Evolutionary conservation across 1,140 invertebrate species (phyloP), one percentile per base, ranked within the genome.

Genomic region (Caenorhabditis briggsae): DNA sequence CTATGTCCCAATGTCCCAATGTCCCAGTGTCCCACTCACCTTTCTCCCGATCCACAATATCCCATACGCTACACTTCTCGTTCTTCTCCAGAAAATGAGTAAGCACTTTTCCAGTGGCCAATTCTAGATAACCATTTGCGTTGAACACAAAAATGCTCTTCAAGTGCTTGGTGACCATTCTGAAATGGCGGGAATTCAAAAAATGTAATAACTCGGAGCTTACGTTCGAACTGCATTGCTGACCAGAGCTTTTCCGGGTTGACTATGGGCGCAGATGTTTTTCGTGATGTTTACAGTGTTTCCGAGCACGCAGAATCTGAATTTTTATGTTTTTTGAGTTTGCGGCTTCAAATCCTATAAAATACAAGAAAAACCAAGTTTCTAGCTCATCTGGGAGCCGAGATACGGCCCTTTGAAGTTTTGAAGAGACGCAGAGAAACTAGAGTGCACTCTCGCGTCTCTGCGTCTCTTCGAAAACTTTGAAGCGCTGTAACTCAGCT

Each of bases 221-320:
- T 43, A 87, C 82, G 84, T 85, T 50, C 86, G 85, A 43, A 87
- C 86, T 5, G 88, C 74, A 74, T 88, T 88, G n/a, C 82, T 84
- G 43, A 88, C 86, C 1, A 88, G 56, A 9, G 86, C 89, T 46
- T 84, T 88, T 82, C 88, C 88, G 5, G 86, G 83, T 14, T 16
- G 11, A 64, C 82, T 82, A 46, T 82, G 78, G 9, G 53, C 25
- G 11, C 64, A 53, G 16, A 86, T 53, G 6, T 25, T 41, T 58
- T 88, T 88, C 8, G 88, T 64, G 46, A 88, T 50, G 41, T 83
- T 55, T 12, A 88, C 88, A 11, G 88, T 88, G 53, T 88, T 74
- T 2, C 88, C 88, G 12, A 88, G 88, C 1, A 88, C 88, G 33
- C 88, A 83, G 43, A 70, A 88, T 70, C 87, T 88, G 65, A 74